Evolutionary conservation across 2,113 vertebrate genomes (phyloP).

Genomic region (Erythrocebus patas): DNA sequence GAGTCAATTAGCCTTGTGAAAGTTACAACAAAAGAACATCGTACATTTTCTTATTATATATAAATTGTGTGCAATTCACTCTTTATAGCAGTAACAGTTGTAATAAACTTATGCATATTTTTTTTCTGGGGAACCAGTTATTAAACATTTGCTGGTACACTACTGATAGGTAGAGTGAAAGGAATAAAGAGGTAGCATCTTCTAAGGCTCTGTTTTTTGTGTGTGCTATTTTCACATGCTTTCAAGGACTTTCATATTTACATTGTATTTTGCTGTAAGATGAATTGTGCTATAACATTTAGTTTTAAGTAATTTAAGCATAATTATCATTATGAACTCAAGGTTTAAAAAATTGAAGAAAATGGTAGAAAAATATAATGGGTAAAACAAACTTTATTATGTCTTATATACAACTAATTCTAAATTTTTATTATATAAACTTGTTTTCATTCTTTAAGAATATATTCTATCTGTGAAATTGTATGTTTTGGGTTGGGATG

Average conservation of each 20-base stretch:
- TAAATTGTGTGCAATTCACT: neutral
- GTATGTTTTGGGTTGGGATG: neutral
- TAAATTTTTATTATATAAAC: neutral
- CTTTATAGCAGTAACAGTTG: neutral
- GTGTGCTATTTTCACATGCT: neutral
- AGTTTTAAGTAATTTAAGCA: neutral
- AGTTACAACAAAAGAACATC: neutral
- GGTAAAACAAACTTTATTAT: neutral
- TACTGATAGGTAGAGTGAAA: neutral
- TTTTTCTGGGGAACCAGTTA: neutral
- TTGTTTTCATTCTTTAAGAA: neutral
- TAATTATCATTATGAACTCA: neutral
- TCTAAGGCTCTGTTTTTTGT: neutral
- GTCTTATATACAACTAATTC: neutral
- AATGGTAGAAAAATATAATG: neutral
- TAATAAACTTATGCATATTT: neutral
- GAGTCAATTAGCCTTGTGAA: neutral
- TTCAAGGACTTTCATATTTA: neutral
- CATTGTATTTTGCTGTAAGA: neutral
- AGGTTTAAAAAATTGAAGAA: neutral
- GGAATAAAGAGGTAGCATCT: neutral
- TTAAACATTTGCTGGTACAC: neutral
- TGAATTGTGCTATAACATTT: neutral
- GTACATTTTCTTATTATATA: neutral
- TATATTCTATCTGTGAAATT: neutral